phyloP scores from a whole-genome alignment of 2,113 vertebrate species.

The Willisornis vidua region DNA sequence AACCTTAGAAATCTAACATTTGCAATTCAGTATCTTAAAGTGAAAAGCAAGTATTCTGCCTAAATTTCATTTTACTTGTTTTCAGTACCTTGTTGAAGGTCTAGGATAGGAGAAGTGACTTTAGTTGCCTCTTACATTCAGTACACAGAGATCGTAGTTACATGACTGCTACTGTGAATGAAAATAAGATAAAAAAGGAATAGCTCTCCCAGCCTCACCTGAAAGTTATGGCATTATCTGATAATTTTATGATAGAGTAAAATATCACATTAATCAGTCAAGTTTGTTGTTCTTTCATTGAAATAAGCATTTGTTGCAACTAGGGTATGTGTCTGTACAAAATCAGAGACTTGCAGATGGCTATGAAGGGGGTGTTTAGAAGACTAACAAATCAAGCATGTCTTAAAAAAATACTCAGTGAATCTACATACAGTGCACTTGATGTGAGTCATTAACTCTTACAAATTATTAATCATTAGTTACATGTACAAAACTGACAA shows the following conservation, averaged over 20 bases:
- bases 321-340: rapidly evolving
- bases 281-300: background rate
- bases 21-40: background rate
- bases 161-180: background rate
- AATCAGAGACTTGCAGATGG: background rate
- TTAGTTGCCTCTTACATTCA: background rate
- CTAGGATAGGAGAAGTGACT: background rate
- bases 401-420: background rate
- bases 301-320: background rate
- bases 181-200: background rate
- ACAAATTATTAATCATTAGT: background rate
- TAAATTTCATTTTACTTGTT: background rate
- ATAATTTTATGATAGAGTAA: background rate
- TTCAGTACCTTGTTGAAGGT: background rate
- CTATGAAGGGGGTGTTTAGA: background rate
- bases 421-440: background rate
- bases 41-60: background rate
- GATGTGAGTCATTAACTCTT: background rate
- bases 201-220: background rate
- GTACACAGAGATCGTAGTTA: background rate
- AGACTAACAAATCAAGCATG: background rate
- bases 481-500: background rate
- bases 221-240: background rate
- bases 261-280: background rate
- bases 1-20: background rate